Percentiles rank a stretch among this genome's conserved stretches.
These are phyloP conservation scores for Falco biarmicus DNA, from an alignment of 2,797 vertebrate genomes.

Conservation along the genomic window DNA sequence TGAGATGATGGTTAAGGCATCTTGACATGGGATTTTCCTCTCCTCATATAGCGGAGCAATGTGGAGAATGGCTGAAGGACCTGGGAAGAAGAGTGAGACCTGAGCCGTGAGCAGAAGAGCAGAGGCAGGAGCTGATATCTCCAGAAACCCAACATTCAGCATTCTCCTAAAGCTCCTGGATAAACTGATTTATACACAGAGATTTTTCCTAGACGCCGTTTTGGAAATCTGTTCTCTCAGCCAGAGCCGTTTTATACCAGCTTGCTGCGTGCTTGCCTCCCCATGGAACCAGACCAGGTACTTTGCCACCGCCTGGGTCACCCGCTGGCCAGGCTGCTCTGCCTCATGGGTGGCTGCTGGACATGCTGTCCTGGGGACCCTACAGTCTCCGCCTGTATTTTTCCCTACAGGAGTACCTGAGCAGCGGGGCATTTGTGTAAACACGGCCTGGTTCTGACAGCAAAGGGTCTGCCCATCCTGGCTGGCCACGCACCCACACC, in stretches of 20 bases:
- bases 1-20: neutral
- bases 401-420: neutral
- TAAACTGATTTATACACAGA: neutral
- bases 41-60: neutral
- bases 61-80: neutral
- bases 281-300: fast-evolving
- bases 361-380: neutral
- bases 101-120: neutral
- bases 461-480: neutral
- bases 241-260: neutral
- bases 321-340: neutral
- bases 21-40: neutral
- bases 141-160: neutral
- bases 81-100: neutral
- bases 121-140: neutral
- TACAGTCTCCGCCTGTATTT: neutral
- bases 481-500: neutral
- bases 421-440: neutral
- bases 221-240: neutral
- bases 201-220: neutral
- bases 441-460: neutral
- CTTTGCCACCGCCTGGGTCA: neutral
- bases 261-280: neutral
- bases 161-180: neutral
- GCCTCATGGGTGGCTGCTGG: fast-evolving